A percentile compares a stretch with the other conserved stretches of the same genome.
Evolutionary conservation across 1,140 invertebrate species (phyloP).

Genomic region (Daktulosphaira vitifoliae): DNA sequence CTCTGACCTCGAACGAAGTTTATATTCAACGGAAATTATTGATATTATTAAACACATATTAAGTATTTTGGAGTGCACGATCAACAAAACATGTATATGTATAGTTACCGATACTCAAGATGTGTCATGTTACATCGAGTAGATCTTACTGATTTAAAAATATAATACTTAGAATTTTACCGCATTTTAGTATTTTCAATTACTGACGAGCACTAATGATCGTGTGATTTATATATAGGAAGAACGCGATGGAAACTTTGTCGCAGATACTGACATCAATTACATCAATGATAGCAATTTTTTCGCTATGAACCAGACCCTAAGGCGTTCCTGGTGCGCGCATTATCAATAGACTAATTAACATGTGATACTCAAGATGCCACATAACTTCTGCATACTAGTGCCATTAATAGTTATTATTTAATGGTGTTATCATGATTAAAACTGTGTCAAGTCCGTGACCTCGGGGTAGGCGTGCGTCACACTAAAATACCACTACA

Average conservation of each 20-base stretch:
- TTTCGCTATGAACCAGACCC: background rate
- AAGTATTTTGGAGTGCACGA: background rate
- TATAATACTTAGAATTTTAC: no score
- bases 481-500: background rate
- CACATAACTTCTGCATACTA: no score
- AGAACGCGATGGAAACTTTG: no score
- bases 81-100: background rate
- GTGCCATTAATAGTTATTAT: no score
- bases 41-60: no score
- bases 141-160: background rate
- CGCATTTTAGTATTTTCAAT: no score
- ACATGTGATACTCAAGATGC: background rate
- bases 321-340: background rate
- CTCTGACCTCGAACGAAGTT: background rate
- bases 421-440: background rate
- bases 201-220: no score
- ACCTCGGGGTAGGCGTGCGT: background rate
- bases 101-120: background rate
- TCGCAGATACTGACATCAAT: no score
- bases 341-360: background rate
- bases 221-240: no score
- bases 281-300: no score
- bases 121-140: background rate
- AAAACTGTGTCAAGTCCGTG: slow-evolving; percentile 17
- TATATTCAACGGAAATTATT: background rate